phyloP scores from a whole-genome alignment of 2,888 invertebrate species.

The Patella ulyssiponensis region DNA sequence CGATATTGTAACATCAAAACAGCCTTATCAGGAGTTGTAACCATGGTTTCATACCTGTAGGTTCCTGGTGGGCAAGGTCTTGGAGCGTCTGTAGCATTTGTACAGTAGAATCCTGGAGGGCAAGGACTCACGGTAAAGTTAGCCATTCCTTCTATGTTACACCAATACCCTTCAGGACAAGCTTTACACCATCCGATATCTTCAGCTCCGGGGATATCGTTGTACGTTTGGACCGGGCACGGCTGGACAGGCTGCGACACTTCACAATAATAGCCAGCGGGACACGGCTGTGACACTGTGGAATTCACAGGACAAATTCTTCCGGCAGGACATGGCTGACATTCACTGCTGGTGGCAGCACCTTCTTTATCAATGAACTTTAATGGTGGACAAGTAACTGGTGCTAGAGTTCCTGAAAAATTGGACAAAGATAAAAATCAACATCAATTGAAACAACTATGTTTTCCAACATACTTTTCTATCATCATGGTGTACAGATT shows the following conservation, averaged over 20 bases:
- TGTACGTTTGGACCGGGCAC: constrained; percentile 61
- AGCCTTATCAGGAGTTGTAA: too few species aligned
- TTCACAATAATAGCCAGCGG: constrained; percentile 64
- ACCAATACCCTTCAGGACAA: constrained; percentile 67
- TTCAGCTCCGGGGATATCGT: constrained; percentile 51
- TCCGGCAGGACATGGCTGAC: constrained; percentile 68
- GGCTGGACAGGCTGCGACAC: constrained; percentile 41
- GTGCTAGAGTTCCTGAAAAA: constrained; percentile 49
- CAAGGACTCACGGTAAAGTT: constrained; percentile 61
- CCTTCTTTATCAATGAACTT: constrained; percentile 64
- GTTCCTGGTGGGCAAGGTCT: constrained; percentile 66
- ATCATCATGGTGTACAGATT: too few species aligned
- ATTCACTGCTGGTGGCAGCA: constrained; percentile 56
- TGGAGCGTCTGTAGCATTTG: constrained; percentile 58
- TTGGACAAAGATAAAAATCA: not conserved
- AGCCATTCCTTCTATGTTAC: constrained; percentile 58
- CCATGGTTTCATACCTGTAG: constrained; percentile 56
- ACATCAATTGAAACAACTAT: not conserved
- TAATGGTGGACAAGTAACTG: constrained; percentile 52
- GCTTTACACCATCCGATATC: constrained; percentile 60
- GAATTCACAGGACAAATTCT: constrained; percentile 64
- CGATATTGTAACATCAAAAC: too few species aligned
- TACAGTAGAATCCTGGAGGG: constrained; percentile 66
- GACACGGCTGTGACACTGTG: constrained; percentile 63
- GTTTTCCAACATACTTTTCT: too few species aligned